Percentiles rank a stretch among this genome's conserved stretches.
Evolutionary conservation across 2,888 invertebrate species (phyloP).

Genomic region (Gandaritis pyraliata): DNA sequence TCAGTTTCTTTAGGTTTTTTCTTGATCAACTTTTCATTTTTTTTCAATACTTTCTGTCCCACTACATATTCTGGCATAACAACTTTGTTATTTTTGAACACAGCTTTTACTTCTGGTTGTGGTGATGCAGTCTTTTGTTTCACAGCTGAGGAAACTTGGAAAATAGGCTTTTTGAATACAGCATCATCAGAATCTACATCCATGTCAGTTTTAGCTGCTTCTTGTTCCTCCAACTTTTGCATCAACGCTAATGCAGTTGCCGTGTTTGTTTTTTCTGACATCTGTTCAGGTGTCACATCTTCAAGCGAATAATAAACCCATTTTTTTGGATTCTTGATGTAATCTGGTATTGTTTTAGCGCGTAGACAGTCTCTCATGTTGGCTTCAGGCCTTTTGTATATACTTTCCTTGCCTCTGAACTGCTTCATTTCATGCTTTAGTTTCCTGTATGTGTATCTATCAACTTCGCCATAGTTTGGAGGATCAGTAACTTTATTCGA

Average conservation of each 20-base stretch:
- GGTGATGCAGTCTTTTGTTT: conserved; percentile 49
- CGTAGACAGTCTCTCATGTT: conserved; percentile 85
- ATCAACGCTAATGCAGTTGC: conserved; percentile 91
- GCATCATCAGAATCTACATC: conserved; percentile 60
- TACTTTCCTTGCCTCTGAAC: conserved; percentile 89
- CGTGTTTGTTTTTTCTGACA: conserved; percentile 91
- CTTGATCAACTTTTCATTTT: conserved; percentile 68
- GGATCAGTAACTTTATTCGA: conserved; percentile 59
- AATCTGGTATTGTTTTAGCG: conserved; percentile 68
- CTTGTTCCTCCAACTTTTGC: conserved; percentile 86
- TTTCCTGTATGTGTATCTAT: conserved; percentile 65
- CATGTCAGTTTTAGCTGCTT: conserved; percentile 50
- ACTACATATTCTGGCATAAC: conserved; percentile 94
- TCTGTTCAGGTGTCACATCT: conserved; percentile 90
- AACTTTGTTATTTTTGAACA: conserved; percentile 87
- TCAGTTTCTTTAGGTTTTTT: conserved; percentile 41
- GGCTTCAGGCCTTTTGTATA: conserved; percentile 90
- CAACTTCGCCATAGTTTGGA: conserved; percentile 64
- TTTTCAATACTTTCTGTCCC: conserved; percentile 81
- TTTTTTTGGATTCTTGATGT: conserved; percentile 90
- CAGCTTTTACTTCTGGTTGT: conserved; percentile 58
- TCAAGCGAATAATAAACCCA: conserved; percentile 92
- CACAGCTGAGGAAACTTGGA: conserved; percentile 64
- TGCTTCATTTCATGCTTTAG: conserved; percentile 83
- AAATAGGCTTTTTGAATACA: conserved; percentile 74